phyloP scores from a whole-genome alignment of 2,113 vertebrate species.

The Chaetops frenatus region DNA sequence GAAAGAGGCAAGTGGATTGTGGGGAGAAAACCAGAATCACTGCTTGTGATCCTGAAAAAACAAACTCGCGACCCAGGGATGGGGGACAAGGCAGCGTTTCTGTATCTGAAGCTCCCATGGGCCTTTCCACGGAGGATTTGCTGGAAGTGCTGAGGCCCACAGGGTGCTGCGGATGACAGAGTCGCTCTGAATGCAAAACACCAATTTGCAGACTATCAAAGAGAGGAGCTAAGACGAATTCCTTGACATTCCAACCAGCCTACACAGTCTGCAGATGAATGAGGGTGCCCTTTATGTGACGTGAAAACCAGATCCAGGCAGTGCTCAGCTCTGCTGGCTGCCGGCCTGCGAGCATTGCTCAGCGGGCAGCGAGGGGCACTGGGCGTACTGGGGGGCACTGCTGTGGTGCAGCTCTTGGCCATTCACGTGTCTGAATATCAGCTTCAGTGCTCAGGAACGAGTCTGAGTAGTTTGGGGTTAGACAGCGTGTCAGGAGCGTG shows the following conservation, averaged over 20 bases:
- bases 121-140: neutral
- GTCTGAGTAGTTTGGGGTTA: neutral
- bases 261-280: conserved; percentile 47
- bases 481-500: accelerated
- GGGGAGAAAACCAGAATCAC: neutral
- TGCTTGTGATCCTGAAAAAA: neutral
- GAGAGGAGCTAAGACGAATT: conserved; percentile 14
- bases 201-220: neutral
- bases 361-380: neutral
- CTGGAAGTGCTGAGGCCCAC: neutral
- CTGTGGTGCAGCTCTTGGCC: neutral
- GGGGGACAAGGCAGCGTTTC: neutral
- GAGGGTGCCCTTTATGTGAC: neutral
- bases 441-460: neutral
- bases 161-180: neutral
- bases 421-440: too few relatives aligned
- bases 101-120: neutral
- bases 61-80: neutral
- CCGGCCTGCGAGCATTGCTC: neutral
- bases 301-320: neutral
- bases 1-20: neutral
- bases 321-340: conserved; percentile 29
- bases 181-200: neutral
- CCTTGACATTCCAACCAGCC: conserved; percentile 27
- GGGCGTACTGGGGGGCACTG: neutral